Evolutionary conservation across 2,113 vertebrate species (phyloP), one percentile per base, ranked within the genome.

Genomic region (Protobothrops mucrosquamatus): DNA sequence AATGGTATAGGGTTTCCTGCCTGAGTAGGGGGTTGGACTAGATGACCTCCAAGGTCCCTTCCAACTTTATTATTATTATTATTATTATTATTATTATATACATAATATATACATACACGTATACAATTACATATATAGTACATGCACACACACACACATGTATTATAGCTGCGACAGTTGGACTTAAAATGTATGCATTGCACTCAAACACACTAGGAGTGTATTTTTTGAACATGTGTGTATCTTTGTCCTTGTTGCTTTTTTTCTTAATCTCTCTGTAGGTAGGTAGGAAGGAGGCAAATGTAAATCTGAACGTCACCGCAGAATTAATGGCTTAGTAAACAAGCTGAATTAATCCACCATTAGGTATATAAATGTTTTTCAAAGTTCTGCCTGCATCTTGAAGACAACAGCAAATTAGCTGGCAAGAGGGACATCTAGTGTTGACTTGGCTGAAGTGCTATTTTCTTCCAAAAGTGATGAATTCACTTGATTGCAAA

Each of bases 331-430:
- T 46, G 55, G 18, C 2, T 90, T 11, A 8, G 43, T 11, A 88
- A 92, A n/a, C 18, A 2, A 46, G 1, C 0, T 5, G 2, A 0
- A 18, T 69, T 59, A 12, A 81, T 81, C 34, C 20, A 1, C 34
- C 23, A 34, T 1, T n/a, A 54, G 69, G 56, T 87, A 69, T n/a
- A 24, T 6, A 22, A 88, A n/a, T 64, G 22, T 6, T 29, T 8
- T 86, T n/a, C 15, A 24, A 55, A 74, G 20, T 29, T 61, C 91
- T 89, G 39, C 43, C 81, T 86, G 55, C 22, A 39, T 29, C 43
- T 89, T 54, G 0, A 34, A 61, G 34, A 29, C 43, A 92, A 93
- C 81, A 51, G 43, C 18, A 87, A 94, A 92, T n/a, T 89, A 92
- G 89, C 43, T 55, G 64, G 22, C 90, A 54, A 46, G 61, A 14